Evolutionary conservation across 1,140 invertebrate species (phyloP).

Genomic region (Rhizoglyphus robini): DNA sequence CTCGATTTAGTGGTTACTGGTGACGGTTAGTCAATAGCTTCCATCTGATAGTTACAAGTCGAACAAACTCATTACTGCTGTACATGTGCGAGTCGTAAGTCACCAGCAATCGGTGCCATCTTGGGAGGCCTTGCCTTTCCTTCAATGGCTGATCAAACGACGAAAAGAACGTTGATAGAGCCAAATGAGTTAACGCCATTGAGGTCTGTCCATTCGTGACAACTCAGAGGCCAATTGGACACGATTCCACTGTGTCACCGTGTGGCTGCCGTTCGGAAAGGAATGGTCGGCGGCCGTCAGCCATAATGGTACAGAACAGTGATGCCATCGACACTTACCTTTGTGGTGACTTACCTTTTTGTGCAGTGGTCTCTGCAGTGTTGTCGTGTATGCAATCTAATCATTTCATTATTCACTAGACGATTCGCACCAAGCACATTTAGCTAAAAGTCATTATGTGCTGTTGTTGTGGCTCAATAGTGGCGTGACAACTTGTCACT

Average conservation of each 20-base stretch:
- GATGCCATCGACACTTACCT: constrained; percentile 1
- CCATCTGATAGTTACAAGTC: background rate
- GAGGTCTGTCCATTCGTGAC: background rate
- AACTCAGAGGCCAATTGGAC: background rate
- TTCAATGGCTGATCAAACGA: background rate
- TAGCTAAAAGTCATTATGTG: too few relatives aligned
- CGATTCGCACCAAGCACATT: constrained; percentile 8
- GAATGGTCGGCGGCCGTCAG: background rate
- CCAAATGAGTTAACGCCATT: background rate
- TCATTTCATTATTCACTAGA: constrained; percentile 8
- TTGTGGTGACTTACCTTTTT: background rate
- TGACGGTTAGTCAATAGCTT: background rate
- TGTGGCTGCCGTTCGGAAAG: background rate
- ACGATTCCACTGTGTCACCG: background rate
- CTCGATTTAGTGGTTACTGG: constrained; percentile 8
- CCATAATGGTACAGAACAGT: background rate
- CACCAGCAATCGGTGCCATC: background rate
- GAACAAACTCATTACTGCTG: constrained; percentile 2
- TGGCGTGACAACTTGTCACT: too few relatives aligned
- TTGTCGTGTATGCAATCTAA: constrained; percentile 5
- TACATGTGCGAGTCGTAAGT: background rate
- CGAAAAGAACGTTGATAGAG: background rate
- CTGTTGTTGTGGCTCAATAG: too few relatives aligned
- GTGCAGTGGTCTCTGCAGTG: background rate
- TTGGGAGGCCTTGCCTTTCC: background rate